A percentile compares a stretch with the other conserved stretches of the same genome.
Conservation (phyloP, 2,888 invertebrate genomes). For the Anoplius nigerrimus region DNA sequence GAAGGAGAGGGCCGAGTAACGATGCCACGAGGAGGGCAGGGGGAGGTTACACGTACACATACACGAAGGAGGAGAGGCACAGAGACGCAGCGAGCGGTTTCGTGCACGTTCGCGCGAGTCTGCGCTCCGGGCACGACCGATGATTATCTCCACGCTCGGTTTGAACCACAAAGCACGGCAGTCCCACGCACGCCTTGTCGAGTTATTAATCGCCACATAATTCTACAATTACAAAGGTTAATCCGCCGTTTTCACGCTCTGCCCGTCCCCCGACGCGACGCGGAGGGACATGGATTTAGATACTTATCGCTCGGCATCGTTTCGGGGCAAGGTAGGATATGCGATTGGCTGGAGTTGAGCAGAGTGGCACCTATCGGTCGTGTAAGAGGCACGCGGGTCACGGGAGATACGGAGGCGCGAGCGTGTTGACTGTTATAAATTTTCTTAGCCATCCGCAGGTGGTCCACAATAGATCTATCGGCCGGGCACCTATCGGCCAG, state of each 20-base stretch:
- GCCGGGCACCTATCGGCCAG: too few species aligned
- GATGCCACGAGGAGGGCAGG: too few species aligned
- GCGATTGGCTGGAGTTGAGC: too few species aligned
- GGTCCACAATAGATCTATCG: too few species aligned
- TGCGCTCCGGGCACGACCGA: constrained; percentile 62
- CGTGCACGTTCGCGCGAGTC: constrained; percentile 21
- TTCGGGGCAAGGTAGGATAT: too few species aligned
- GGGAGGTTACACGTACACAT: neutral
- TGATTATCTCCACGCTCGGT: constrained; percentile 68
- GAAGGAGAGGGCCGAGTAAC: too few species aligned
- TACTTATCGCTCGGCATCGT: neutral
- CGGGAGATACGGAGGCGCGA: neutral
- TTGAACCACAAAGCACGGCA: constrained; percentile 65
- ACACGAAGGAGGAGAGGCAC: too few species aligned
- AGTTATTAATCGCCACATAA: constrained; percentile 69
- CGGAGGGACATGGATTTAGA: constrained; percentile 19
- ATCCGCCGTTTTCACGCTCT: constrained; percentile 68
- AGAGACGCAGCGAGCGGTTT: too few species aligned
- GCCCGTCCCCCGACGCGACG: constrained; percentile 50
- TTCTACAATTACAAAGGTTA: constrained; percentile 68
- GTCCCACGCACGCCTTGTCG: constrained; percentile 67
- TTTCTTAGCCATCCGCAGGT: too few species aligned
- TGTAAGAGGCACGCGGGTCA: neutral
- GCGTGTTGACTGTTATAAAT: too few species aligned
- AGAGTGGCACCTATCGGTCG: too few species aligned